phyloP scores from a whole-genome alignment of 1,140 invertebrate species.

The Prorops nasuta region DNA sequence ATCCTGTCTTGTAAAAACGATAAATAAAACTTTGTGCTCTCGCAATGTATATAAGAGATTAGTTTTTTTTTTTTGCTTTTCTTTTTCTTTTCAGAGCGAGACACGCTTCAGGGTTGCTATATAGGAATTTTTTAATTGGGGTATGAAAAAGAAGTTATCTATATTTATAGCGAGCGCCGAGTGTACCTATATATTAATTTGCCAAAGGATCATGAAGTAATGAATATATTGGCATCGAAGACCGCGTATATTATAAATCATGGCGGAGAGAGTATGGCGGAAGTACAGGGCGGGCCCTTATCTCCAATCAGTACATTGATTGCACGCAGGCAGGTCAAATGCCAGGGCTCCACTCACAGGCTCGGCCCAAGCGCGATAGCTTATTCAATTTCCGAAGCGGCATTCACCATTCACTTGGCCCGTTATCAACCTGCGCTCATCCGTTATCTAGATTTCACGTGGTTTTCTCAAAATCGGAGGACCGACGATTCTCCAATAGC shows the following conservation, averaged over 20 bases:
- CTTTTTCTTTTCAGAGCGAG: too few species aligned
- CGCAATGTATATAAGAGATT: too few species aligned
- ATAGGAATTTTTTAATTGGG: too few species aligned
- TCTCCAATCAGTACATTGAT: constrained; percentile 53
- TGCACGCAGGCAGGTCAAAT: constrained; percentile 49
- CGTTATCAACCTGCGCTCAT: constrained; percentile 42
- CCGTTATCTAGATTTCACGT: constrained; percentile 37
- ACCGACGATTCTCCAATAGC: too few species aligned
- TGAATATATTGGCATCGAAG: constrained; percentile 47
- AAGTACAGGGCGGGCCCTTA: constrained; percentile 43
- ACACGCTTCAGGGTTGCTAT: too few species aligned
- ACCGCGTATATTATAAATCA: constrained; percentile 48
- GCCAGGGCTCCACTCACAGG: constrained; percentile 39
- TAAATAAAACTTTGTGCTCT: too few species aligned
- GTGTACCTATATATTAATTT: too few species aligned
- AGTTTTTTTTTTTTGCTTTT: too few species aligned
- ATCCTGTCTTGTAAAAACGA: too few species aligned
- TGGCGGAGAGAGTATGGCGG: constrained; percentile 30
- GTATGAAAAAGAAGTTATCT: too few species aligned
- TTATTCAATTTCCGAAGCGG: constrained; percentile 55
- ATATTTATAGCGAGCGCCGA: too few species aligned
- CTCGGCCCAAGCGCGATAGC: constrained; percentile 46
- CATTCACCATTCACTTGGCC: constrained; percentile 51
- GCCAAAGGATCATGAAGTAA: constrained; percentile 46
- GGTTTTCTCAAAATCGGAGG: constrained; percentile 27